Evolutionary conservation across 1,140 invertebrate species (phyloP), one percentile per base, ranked within the genome.

Genomic region (Lerema accius): DNA sequence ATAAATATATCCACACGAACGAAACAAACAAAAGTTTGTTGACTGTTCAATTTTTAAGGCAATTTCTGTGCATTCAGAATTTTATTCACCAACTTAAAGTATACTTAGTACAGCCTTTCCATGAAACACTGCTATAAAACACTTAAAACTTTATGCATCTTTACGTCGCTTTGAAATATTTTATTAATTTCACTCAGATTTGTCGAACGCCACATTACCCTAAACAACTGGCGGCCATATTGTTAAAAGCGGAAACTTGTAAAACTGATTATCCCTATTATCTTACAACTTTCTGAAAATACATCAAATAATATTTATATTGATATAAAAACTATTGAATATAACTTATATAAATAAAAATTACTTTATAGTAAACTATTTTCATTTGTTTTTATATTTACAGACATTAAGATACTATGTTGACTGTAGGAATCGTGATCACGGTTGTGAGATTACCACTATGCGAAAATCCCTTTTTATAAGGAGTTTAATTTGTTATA

Each of bases 11-110:
- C 74, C 80, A 83, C 84, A 85, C 66, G 73, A 85, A 77, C 86
- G 82, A 86, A 89, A 90, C 84, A 91, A 91, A 91, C 87, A 91
- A 91, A 88, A 91, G 84, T 91, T 91, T 91, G 89, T 91, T 91
- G 89, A 91, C 86, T 91, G 83, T 89, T 84, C 81, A 89, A 89
- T 88, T 86, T 89, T 59, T 73, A 80, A 81, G 70, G 74, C 76
- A 76, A 84, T 85, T 80, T 84, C 70, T 76, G 69, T 71, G 76
- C 76, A 81, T 86, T 82, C 76, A 83, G 78, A 85, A 86, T 76
- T 89, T 87, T 80, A 74, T 77, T 80, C 85, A 88, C 82, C 71
- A 86, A 84, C 76, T 82, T 75, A 80, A 79, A 81, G 71, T 78
- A 82, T 82, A 62, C 75, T 70, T 76, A 78, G 58, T 67, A 77